Conservation (phyloP, 1,140 invertebrate genomes). For the Megathymus violae region DNA sequence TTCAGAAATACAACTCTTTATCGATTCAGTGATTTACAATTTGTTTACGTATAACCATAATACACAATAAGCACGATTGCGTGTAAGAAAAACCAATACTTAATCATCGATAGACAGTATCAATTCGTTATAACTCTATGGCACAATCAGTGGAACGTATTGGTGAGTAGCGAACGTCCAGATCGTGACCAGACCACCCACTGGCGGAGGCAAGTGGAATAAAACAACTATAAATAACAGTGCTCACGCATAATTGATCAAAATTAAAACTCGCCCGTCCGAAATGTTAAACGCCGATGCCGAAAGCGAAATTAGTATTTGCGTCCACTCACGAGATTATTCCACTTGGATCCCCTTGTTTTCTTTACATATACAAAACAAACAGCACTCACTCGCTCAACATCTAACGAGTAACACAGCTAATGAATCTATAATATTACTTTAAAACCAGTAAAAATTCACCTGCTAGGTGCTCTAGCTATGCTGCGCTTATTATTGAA, state of each 20-base stretch:
- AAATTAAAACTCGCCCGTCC: slow-evolving; percentile 82
- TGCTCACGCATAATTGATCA: slow-evolving; percentile 82
- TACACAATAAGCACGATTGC: no score
- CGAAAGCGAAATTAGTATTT: slow-evolving; percentile 75
- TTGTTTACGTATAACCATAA: no score
- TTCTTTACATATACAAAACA: neutral
- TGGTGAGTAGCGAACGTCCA: slow-evolving; percentile 60
- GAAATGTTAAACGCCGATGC: slow-evolving; percentile 73
- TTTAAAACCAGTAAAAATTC: no score
- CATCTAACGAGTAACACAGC: neutral
- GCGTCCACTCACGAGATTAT: slow-evolving; percentile 27
- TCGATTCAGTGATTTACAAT: no score
- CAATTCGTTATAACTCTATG: slow-evolving; percentile 55
- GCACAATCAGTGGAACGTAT: slow-evolving; percentile 74
- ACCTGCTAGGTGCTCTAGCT: no score
- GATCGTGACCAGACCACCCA: slow-evolving; percentile 81
- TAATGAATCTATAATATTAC: no score
- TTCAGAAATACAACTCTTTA: no score
- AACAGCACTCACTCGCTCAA: neutral
- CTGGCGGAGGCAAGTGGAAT: slow-evolving; percentile 77
- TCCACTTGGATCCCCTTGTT: slow-evolving; percentile 19
- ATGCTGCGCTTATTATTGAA: no score
- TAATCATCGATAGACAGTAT: slow-evolving; percentile 17
- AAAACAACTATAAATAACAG: slow-evolving; percentile 82
- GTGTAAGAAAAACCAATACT: no score